Evolutionary conservation across 2,888 invertebrate genomes (phyloP), one percentile per base, ranked within the genome.

Genomic region (Lamproptera curius): DNA sequence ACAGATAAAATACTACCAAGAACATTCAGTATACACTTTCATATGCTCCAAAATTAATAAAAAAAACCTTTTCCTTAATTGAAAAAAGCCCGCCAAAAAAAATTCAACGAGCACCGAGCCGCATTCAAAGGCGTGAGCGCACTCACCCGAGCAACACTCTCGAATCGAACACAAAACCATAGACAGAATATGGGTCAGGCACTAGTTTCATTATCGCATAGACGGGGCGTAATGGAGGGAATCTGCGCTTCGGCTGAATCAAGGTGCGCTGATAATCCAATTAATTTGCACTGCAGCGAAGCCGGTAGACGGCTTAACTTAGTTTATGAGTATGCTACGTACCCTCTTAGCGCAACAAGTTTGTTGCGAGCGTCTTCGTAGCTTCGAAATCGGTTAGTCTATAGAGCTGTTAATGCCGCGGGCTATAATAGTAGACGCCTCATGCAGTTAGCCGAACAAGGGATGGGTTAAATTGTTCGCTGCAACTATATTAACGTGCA

Each of bases 231-330:
- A 77, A 80, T 76, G 73, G 73, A 76, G 75, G 73, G 76, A 78
- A 79, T 77, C 74, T 65, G 67, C 70, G 74, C 71, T 73, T 73
- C 70, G 74, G 71, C 58, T 64, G 74, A 73, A 82, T 81, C 76
- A 76, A 84, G 85, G 85, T 85, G 85, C 76, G 67, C 73, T 76
- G 77, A 78, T 86, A 86, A 87, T 86, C 75, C 76, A 86, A 85
- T 86, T 84, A 87, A 83, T 84, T 75, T 74, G 74, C 68, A 74
- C 77, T 72, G 74, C 76, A 74, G 63, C 70, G 75, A 70, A 78
- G 77, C 76, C 74, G 76, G 76, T 75, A 69, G 75, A 75, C 72
- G 72, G 73, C 68, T 73, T 84, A 85, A 86, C 85, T 84, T 75
- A 84, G 83, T 86, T 85, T 84, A 83, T 77, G 79, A 82, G 67